Evolutionary conservation across 2,888 invertebrate species (phyloP), one percentile per base, ranked within the genome.

Genomic region (Tenthredo livida): DNA sequence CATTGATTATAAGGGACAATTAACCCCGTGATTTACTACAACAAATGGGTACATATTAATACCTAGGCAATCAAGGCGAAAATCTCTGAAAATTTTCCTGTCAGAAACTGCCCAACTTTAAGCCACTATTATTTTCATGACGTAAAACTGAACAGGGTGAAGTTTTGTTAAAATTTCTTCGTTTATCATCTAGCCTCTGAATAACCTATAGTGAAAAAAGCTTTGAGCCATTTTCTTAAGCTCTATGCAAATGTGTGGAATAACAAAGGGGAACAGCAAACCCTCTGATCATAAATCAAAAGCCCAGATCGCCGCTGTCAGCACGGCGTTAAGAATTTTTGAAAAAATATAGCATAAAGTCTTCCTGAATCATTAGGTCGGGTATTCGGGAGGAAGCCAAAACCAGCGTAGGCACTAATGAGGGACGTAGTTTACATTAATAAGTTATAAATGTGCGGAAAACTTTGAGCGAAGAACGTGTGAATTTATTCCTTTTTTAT

Each of bases 171-270:
- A 2, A 21, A 43, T 43, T 73, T 37, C 15, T 43, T 73, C 43
- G 40, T 73, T 73, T 10, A 33, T 67, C 33, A 29, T 67, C 67
- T 67, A 67, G 33, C 15, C 67, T 33, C 6, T 10, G 33, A 33
- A 73, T 37, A 9, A 43, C 21, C 40, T 12, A n/a, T 15, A 6
- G 61, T 12, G 9, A 12, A 21, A 73, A 40, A 73, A 73, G 43
- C 21, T 21, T 73, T 73, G 25, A 73, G 43, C 40, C 72, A 73
- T 43, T 43, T 54, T 73, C 43, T 21, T 40, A 67, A 73, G 43
- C 72, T 73, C 43, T 25, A 43, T 73, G 72, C 40, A 21, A 73
- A 73, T 73, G 9, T 17, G 9, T 4, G 43, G n/a, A 21, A n/a
- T 17, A 73, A 73, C 72, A 40, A 43, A 33, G 33, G 15, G 21